Evolutionary conservation across 2,888 invertebrate species (phyloP), one percentile per base, ranked within the genome.

Genomic region (Habroteleia sp.): DNA sequence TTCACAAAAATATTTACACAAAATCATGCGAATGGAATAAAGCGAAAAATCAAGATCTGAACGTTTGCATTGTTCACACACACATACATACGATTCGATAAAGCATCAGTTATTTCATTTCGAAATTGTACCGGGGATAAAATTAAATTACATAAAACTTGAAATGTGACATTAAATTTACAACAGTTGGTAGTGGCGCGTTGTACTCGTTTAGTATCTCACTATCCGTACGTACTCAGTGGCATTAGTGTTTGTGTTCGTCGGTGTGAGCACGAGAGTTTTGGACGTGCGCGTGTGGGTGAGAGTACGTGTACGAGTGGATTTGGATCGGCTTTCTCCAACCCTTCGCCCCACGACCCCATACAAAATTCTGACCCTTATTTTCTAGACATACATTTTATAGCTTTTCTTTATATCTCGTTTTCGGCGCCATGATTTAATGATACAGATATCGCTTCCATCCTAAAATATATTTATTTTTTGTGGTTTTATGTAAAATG

Each of bases 161-260:
- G 54, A 71, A 62, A 60, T 71, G 71, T 33, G 62, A 46, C 71
- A 54, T 71, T 62, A 71, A 71, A 62, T 62, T 69, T 62, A 54
- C 71, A 71, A 46, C 71, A 62, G 71, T 52, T 54, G 62, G 62
- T 60, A 52, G 42, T 33, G 58, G 41, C 48, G 66, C 16, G 10
- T 29, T 7, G 29, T 20, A 11, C 16, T 39, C 25, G 37, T 13
- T 35, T 37, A 17, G 31, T 54, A 54, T 54, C 13, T 42, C 33
- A 10, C 31, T 37, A 27, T 31, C 33, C n/a, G 44, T 25, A 8
- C 16, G n/a, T 20, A 20, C 4, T 4, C 20, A 3, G 2, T 20
- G 2, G 20, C 5, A 20, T 20, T 20, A 20, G 20, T 16, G 14
- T 16, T 0, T 16, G 10, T n/a, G n/a, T n/a, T n/a, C n/a, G n/a